Conservation (phyloP, 23 tunicate genomes). For the Ascidia mentula region DNA sequence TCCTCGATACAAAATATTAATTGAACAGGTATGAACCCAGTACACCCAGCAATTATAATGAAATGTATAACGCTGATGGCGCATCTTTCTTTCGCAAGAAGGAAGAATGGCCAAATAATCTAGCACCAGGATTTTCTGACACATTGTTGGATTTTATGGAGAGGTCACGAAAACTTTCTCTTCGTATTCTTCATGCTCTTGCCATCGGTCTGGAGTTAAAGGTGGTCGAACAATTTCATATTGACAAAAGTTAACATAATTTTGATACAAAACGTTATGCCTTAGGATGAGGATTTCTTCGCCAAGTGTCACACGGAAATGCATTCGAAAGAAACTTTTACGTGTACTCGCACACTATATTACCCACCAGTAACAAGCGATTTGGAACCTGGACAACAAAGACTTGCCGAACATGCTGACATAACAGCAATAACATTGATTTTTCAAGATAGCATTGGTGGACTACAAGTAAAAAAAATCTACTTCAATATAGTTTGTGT, state of each 20-base stretch:
- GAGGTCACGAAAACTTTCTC: slow-evolving; percentile 19
- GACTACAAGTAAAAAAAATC: slow-evolving; percentile 36
- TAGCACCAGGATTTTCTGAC: slow-evolving; percentile 7
- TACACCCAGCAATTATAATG: slow-evolving; percentile 46
- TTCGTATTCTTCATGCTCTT: slow-evolving; percentile 32
- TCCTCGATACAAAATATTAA: no score
- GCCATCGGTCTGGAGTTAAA: slow-evolving; percentile 38
- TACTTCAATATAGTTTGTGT: no score
- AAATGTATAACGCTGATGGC: slow-evolving; percentile 34
- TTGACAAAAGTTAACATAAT: no score
- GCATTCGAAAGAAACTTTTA: slow-evolving; percentile 20
- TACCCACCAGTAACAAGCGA: slow-evolving; percentile 55
- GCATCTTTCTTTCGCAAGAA: neutral
- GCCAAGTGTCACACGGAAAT: slow-evolving; percentile 39
- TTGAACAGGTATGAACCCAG: slow-evolving; percentile 18
- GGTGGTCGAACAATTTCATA: no score
- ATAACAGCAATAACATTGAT: slow-evolving; percentile 57
- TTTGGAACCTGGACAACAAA: slow-evolving; percentile 19
- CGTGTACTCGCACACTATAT: slow-evolving; percentile 42
- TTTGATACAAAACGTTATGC: neutral
- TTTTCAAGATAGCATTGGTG: slow-evolving; percentile 69
- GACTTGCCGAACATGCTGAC: slow-evolving; percentile 59
- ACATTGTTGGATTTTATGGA: slow-evolving; percentile 26
- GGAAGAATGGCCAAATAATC: slow-evolving; percentile 38
- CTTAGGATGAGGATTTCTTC: slow-evolving; percentile 40